Percentiles rank a stretch among this genome's conserved stretches.
Conservation (phyloP, 2,113 vertebrate genomes). For the Redunca redunca region DNA sequence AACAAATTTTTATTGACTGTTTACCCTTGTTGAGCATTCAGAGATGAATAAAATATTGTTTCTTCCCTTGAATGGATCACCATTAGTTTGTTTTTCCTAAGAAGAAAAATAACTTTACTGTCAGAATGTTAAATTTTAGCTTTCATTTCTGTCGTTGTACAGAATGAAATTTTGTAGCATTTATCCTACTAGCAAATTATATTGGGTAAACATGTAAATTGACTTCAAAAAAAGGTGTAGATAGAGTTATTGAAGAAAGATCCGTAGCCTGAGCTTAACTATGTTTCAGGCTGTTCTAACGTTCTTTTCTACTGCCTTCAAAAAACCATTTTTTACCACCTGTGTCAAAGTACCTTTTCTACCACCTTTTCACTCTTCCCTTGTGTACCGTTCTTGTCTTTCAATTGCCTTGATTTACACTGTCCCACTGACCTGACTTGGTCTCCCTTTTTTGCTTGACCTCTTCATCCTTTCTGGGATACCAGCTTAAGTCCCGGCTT, state of each 20-base stretch:
- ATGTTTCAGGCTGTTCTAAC: neutral
- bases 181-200: neutral
- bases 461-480: neutral
- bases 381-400: neutral
- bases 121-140: constrained; percentile 8
- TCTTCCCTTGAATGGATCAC: neutral
- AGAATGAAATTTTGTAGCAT: neutral
- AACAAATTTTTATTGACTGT: neutral
- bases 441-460: neutral
- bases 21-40: neutral
- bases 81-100: constrained; percentile 1
- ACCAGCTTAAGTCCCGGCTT: neutral
- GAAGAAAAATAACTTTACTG: neutral
- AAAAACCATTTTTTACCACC: neutral
- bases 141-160: neutral
- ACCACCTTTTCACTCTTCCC: neutral
- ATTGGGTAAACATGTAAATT: neutral
- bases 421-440: neutral
- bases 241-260: neutral
- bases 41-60: neutral
- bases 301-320: neutral
- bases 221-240: neutral
- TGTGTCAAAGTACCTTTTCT: neutral
- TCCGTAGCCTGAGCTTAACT: neutral
- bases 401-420: neutral